Evolutionary conservation across 23 tunicate species (phyloP), one percentile per base, ranked within the genome.

Genomic region (Clavelina lepadiformis): DNA sequence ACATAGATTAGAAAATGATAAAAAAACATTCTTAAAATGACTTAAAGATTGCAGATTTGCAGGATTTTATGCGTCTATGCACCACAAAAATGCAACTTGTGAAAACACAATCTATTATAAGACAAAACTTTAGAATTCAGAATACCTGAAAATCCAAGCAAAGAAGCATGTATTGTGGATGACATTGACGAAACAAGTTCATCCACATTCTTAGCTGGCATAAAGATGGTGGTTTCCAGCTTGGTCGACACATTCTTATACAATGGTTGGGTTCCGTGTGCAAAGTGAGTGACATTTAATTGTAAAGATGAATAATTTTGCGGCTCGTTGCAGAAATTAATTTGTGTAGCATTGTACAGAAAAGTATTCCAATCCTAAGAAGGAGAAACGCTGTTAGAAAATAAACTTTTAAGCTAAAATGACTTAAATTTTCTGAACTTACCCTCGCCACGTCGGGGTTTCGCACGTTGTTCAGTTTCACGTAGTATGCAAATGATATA

Each of bases 401-500:
- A 21, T 54, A 6, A n/a, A 18, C 8, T 19, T 13, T 54, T 21
- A 54, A 54, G 7, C 25, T 8, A 21, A 58, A 58, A 58, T 5
- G 19, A 28, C 23, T 23, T 58, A 0, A 21, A 31, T 31, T 21
- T 20, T 1, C 26, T 5, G 5, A 51, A 37, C 93, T 59, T 69
- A 84, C 93, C 83, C 45, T 57, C 28, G 63, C 47, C 15, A 64
- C 61, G 63, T 84, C 79, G 13, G 75, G 75, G 53, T 84, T 71
- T 24, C 63, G 33, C 5, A 84, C 68, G 27, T 70, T 57, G 33
- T 84, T 76, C 37, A 60, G 65, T 61, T 58, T 69, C 28, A 84
- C 76, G 68, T 84, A 84, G 71, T 76, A 84, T 41, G 83, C 93
- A 70, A 71, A 84, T 49, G 93, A 84, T 0, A 84, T 52, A 41